phyloP scores from a whole-genome alignment of 2,113 vertebrate species.

The Centrocercus urophasianus region DNA sequence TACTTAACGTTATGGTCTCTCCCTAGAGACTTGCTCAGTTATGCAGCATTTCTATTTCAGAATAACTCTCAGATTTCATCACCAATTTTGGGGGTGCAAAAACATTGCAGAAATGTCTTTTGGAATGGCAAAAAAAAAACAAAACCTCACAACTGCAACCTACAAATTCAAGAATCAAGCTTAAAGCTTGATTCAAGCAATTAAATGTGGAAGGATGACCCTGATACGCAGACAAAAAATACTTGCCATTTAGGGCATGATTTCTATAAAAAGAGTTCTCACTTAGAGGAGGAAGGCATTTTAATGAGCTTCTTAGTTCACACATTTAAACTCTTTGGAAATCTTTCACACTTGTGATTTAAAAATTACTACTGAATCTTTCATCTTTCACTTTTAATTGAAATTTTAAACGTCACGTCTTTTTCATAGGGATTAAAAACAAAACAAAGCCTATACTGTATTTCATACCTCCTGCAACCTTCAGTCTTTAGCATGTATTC shows the following conservation, averaged over 20 bases:
- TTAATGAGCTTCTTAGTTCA: constrained; percentile 58
- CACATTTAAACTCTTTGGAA: constrained; percentile 34
- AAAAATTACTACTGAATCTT: constrained; percentile 20
- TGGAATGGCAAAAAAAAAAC: neutral
- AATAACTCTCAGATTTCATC: neutral
- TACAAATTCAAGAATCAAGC: constrained; percentile 3
- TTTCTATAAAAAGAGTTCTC: constrained; percentile 54
- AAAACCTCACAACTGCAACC: neutral
- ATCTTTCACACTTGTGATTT: neutral
- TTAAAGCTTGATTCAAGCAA: neutral
- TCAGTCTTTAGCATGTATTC: neutral
- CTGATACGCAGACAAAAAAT: neutral
- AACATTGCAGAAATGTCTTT: neutral
- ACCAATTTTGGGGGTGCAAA: neutral
- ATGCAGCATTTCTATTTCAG: neutral
- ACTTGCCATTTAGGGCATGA: constrained; percentile 15
- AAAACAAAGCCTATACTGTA: neutral
- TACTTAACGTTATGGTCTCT: neutral
- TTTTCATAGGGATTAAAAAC: neutral
- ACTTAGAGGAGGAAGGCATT: constrained; percentile 22
- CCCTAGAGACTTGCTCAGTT: neutral
- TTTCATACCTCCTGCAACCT: neutral
- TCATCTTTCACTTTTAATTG: neutral
- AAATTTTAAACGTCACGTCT: neutral
- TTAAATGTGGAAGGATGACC: constrained; percentile 26